Percentiles rank a stretch among this genome's conserved stretches.
Evolutionary conservation across 2,797 vertebrate species (phyloP).

Genomic region (Eremophila alpestris): DNA sequence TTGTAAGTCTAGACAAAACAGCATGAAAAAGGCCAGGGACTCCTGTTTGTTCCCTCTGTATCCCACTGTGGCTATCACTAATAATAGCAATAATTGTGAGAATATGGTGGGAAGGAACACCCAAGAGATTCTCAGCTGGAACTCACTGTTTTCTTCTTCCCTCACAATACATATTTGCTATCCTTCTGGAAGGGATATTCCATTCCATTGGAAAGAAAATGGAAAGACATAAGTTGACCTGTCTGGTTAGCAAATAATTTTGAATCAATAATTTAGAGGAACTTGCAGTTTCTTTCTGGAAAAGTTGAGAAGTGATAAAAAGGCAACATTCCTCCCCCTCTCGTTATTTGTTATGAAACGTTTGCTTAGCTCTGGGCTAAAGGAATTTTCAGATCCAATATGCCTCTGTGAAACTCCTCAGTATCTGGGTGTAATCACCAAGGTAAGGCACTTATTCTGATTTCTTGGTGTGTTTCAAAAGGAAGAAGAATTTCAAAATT

Average conservation of each 20-base stretch:
- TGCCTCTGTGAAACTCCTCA: background rate
- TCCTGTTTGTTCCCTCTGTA: background rate
- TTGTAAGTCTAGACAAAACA: constrained; percentile 64
- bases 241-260: background rate
- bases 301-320: background rate
- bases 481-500: background rate
- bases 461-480: background rate
- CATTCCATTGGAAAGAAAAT: background rate
- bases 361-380: background rate
- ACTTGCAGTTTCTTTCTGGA: background rate
- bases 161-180: background rate
- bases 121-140: constrained; percentile 35
- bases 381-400: constrained; percentile 6
- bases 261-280: background rate
- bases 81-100: constrained; percentile 56
- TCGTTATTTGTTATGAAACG: background rate
- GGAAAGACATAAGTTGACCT: background rate
- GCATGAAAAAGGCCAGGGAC: constrained; percentile 46
- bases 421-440: background rate
- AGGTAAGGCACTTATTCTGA: background rate
- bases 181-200: background rate
- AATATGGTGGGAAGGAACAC: constrained; percentile 52
- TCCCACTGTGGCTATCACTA: constrained; percentile 39
- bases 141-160: background rate
- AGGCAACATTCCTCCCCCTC: background rate